phyloP scores from a whole-genome alignment of 2,797 vertebrate genomes.

The Epinephelus malabaricus region DNA sequence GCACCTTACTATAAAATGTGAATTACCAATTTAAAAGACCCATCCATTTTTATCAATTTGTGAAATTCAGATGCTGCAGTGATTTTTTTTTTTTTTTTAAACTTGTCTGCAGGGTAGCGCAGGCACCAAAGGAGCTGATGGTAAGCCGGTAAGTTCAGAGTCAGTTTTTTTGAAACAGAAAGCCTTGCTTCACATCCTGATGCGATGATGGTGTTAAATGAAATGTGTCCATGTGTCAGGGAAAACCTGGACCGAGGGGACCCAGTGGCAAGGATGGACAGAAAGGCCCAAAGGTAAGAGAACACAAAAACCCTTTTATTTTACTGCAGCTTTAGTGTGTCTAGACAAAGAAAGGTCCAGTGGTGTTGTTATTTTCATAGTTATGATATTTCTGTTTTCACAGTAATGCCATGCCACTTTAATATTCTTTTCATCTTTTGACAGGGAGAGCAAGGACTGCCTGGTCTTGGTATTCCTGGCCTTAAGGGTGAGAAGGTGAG shows the following conservation, averaged over 20 bases:
- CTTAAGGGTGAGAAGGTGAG: slow-evolving; percentile 85
- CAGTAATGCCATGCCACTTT: not conserved
- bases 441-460: slow-evolving; percentile 81
- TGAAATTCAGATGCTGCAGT: slow-evolving; percentile 39
- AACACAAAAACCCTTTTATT: not conserved
- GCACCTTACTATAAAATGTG: slow-evolving; percentile 55
- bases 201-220: slow-evolving; percentile 18
- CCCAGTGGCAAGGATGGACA: slow-evolving; percentile 80
- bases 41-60: slow-evolving; percentile 62
- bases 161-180: slow-evolving; percentile 18
- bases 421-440: slow-evolving; percentile 24
- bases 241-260: slow-evolving; percentile 81
- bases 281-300: slow-evolving; percentile 80
- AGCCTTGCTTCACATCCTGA: slow-evolving; percentile 11
- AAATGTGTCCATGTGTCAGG: slow-evolving; percentile 71
- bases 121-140: slow-evolving; percentile 82
- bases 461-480: slow-evolving; percentile 76
- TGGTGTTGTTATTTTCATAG: not conserved
- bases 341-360: not conserved
- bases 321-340: not conserved
- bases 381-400: not conserved
- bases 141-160: slow-evolving; percentile 81
- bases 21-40: slow-evolving; percentile 64
- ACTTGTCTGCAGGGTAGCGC: slow-evolving; percentile 78
- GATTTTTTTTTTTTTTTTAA: slow-evolving; percentile 3